Evolutionary conservation across 2,113 vertebrate genomes (phyloP), one percentile per base, ranked within the genome.

Genomic region (Phalacrocorax aristotelis): DNA sequence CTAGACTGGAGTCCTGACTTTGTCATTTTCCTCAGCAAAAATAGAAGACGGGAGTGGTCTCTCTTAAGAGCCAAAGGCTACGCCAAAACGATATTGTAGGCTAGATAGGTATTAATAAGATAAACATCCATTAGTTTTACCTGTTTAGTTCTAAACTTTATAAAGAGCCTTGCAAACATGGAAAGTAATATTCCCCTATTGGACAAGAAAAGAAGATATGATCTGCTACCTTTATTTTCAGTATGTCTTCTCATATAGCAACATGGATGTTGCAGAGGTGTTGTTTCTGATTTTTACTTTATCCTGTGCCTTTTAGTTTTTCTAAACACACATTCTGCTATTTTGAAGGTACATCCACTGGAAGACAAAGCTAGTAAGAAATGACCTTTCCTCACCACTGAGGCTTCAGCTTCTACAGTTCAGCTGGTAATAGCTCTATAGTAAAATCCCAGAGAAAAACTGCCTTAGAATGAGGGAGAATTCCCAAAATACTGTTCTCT

Each of bases 1-100:
- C 87, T 96, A 93, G 81, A 42, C 87, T 90, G 49, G 46, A 93
- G 87, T 94, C 66, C 75, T 93, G 92, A 96, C 75, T 96, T 96
- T 90, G 93, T 97, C 62, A 69, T 97, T 97, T 97, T 96, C 92
- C 82, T 90, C 70, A 62, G 87, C 48, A 36, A 94, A 95, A 97
- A 96, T 66, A 95, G 96, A 96, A 95, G 85, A 83, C 4, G 25
- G 95, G 87, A 97, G 95, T 90, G 84, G 95, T 86, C 70, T 72
- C 46, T 78, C 62, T 91, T 54, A 29, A 61, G 84, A 88, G 87
- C 71, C 82, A 90, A 51, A 91, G 75, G 36, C 61, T 85, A 40
- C 2, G 12, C 92, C 84, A 91, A 30, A 92, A 77, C 87, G 82
- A 40, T 13, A 34, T 70, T 93, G 58, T 55, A 52, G 58, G 40